Evolutionary conservation across 1,140 invertebrate species (phyloP).

Genomic region (Mactra quadrangularis): DNA sequence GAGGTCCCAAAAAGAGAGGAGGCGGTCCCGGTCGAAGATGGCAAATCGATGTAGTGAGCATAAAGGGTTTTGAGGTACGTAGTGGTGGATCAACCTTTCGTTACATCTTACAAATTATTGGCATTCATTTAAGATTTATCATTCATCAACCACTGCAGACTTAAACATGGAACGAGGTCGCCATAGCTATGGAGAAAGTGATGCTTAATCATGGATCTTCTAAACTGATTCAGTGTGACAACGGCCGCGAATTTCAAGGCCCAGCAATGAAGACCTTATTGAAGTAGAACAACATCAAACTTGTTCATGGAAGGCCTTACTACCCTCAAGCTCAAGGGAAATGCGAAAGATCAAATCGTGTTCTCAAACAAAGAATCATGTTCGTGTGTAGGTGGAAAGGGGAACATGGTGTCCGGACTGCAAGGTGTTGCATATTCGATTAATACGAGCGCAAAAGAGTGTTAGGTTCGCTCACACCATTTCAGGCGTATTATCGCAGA

Average conservation of each 20-base stretch:
- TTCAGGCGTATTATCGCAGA: too few species aligned
- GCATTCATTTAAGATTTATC: too few species aligned
- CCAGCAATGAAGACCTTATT: not conserved
- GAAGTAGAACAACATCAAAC: slow-evolving; percentile 3
- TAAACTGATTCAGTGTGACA: slow-evolving; percentile 8
- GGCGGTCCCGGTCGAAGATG: not conserved
- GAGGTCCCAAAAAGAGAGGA: too few species aligned
- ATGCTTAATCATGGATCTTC: slow-evolving; percentile 15
- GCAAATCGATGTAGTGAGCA: slow-evolving; percentile 39
- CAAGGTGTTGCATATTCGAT: not conserved
- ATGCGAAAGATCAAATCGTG: slow-evolving; percentile 27
- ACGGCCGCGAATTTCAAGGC: not conserved
- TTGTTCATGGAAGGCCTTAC: slow-evolving; percentile 14
- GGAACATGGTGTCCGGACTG: slow-evolving; percentile 16
- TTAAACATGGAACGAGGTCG: not conserved
- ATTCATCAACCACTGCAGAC: not conserved
- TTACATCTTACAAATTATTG: slow-evolving; percentile 28
- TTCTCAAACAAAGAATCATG: slow-evolving; percentile 8
- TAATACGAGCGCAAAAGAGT: not conserved
- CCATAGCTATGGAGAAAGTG: slow-evolving; percentile 25
- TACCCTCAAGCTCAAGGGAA: slow-evolving; percentile 53
- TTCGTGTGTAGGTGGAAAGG: not conserved
- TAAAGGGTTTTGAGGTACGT: slow-evolving; percentile 10
- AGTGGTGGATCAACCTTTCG: slow-evolving; percentile 8
- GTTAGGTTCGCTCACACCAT: too few species aligned